Conservation (phyloP, 1,140 invertebrate species). For the Eciton burchellii region DNA sequence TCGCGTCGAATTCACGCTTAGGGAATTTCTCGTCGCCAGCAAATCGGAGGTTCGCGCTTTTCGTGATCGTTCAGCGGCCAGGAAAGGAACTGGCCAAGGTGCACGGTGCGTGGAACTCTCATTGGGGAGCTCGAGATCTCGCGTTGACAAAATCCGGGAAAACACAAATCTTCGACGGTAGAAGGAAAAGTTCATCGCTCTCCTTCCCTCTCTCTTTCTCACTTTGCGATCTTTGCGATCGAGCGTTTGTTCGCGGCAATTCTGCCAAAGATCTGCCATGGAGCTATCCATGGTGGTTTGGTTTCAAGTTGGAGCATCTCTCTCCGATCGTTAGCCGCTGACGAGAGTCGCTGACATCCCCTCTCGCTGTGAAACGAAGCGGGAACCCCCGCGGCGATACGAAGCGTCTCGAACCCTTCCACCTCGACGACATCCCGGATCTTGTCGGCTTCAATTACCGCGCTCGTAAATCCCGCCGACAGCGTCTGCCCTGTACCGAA, state of each 20-base stretch:
- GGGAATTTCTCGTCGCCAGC: background rate
- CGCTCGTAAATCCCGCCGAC: constrained; percentile 58
- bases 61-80: constrained; percentile 20
- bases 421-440: constrained; percentile 39
- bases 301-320: background rate
- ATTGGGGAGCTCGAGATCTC: constrained; percentile 13
- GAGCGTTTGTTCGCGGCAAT: constrained; percentile 5
- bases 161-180: background rate
- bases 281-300: constrained; percentile 2
- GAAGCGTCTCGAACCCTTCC: constrained; percentile 55
- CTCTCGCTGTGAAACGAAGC: constrained; percentile 67
- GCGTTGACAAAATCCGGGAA: constrained; percentile 1
- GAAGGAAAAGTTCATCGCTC: background rate
- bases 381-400: constrained; percentile 61
- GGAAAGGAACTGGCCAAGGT: background rate
- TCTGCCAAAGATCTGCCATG: no score
- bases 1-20: background rate
- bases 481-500: constrained; percentile 40
- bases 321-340: constrained; percentile 34
- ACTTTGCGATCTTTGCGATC: constrained; percentile 10
- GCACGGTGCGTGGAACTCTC: background rate
- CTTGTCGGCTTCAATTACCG: constrained; percentile 75
- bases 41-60: background rate
- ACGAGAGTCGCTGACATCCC: constrained; percentile 60
- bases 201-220: background rate